Conservation (phyloP, 2,113 vertebrate genomes). For the Rattus norvegicus region GRCr8 NC_086019.1:98563001-98563500, state of each 20-base stretch:
- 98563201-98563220: not conserved
- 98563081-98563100: rapidly evolving
- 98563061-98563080: not conserved
- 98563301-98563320: not conserved
- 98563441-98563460: not conserved
- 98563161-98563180: not conserved
- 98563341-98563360: too few species aligned
- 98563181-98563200: not conserved
- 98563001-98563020: not conserved
- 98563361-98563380: not conserved
- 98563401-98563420: not conserved
- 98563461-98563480: not conserved
- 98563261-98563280: not conserved
- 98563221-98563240: rapidly evolving
- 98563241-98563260: not conserved
- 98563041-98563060: not conserved
- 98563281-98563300: not conserved
- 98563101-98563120: not conserved
- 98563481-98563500: not conserved
- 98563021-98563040: not conserved
- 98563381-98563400: not conserved
- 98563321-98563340: not conserved
- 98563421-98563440: not conserved
- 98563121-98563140: not conserved
- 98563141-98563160: too few species aligned